Base-by-base conservation (phyloP, 2,797 vertebrate species). In the Cephalopachus bancanus region DNA sequence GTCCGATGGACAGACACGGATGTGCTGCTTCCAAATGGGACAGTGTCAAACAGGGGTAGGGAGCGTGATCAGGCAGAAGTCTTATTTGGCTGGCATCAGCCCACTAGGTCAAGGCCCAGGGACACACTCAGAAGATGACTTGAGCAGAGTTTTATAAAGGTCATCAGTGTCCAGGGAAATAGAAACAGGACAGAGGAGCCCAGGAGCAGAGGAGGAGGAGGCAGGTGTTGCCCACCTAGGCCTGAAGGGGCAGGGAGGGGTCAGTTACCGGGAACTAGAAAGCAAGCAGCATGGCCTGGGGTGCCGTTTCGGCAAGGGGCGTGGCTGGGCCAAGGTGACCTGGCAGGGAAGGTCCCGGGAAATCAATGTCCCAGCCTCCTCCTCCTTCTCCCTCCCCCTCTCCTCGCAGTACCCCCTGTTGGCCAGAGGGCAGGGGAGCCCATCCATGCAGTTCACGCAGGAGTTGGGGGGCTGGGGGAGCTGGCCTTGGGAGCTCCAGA, bases 11-110 rank as follows among this genome's bases (percentile, higher is more conserved):
- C 19, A 60, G 59, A 22, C 24, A 15, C 1, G 4, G 59, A 24
- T 1, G 0, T 1, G 53, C 16, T 2, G 71, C 80, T 64, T 90
- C 76, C 44, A 1, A 4, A 4, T 1, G 3, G 62, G 15, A 53
- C 2, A 2, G 64, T 4, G 5, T 71, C 6, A 12, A 74, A 16
- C 0, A 2, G 57, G 14, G 55, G 15, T 0, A 10, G 55, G 59
- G 26, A 17, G 9, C 1, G 71, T 0, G 44, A 22, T 15, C 2
- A 26, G 20, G 44, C 33, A 76, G 37, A 71, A 28, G 44, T 44
- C 44, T 14, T 1, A 30, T 19, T 2, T 28, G 59, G 16, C 15
- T 64, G 49, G 30, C 67, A 19, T 55, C 69, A 14, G 28, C 69
- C 16, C 2, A 44, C 44, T 22, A 4, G 5, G 17, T 16, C 10